Evolutionary conservation across 30 jellyfish, hydroid and myxozoan genomes (phyloP).

Genomic region (Chrysaora quinquecirrha): DNA sequence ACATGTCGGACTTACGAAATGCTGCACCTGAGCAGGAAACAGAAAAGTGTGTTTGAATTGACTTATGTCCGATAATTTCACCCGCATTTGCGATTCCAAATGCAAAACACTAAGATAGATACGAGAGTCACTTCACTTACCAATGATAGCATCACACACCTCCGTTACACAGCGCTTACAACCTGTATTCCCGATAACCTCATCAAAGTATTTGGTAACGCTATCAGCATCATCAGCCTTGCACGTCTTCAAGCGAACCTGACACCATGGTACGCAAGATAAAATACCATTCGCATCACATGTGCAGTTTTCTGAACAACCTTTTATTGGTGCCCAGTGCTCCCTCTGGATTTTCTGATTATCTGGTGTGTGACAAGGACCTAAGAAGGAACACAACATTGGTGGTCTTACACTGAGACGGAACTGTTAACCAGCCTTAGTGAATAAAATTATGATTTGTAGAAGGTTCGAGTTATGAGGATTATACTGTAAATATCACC

Average conservation of each 20-base stretch:
- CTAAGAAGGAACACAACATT: not conserved
- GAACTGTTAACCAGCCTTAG: too few species aligned
- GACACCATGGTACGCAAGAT: conserved; percentile 47
- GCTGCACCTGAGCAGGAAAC: too few species aligned
- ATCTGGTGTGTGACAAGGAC: conserved; percentile 17
- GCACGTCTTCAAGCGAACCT: conserved; percentile 24
- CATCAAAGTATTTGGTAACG: conserved; percentile 23
- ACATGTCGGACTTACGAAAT: too few species aligned
- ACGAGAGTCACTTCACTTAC: too few species aligned
- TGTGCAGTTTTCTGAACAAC: conserved; percentile 43
- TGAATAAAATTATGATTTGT: too few species aligned
- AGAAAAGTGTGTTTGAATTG: too few species aligned
- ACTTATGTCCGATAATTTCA: too few species aligned
- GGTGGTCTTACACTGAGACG: not conserved
- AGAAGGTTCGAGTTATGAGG: too few species aligned
- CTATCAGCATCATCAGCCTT: not conserved
- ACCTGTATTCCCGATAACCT: conserved; percentile 43
- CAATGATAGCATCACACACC: conserved; percentile 58
- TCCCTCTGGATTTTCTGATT: conserved; percentile 20
- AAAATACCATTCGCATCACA: conserved; percentile 14
- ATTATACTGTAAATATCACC: too few species aligned
- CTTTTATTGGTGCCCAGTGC: conserved; percentile 17
- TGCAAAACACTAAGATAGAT: too few species aligned
- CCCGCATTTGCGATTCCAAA: too few species aligned
- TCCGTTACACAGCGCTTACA: conserved; percentile 41